Evolutionary conservation across 1,140 invertebrate genomes (phyloP), one percentile per base, ranked within the genome.

Genomic region (Zaprionus nigranus): DNA sequence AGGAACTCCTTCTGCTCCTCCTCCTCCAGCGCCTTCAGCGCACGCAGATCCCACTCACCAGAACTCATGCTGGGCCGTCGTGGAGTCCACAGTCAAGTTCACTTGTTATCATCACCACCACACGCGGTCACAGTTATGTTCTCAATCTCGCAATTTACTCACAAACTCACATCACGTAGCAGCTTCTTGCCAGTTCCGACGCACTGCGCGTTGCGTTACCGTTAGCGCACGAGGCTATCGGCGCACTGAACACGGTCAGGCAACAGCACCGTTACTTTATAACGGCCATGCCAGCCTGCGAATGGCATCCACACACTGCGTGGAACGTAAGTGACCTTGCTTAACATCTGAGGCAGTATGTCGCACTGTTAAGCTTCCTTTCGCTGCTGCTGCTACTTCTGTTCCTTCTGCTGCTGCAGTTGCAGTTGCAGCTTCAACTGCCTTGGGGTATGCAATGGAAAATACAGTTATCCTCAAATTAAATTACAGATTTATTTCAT

Each of bases 1-100:
- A 91, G 72, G 40, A 92, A 92, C 62, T 92, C 87, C 36, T 79
- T 85, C 61, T 91, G 84, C 60, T 92, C 90, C 64, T 92, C 90
- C 56, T 92, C 88, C 68, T 92, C 92, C 34, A 92, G 88, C 79
- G 92, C 92, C 57, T 92, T 92, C 0, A 92, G 81, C 72, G 92
- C 92, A 62, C 81, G 78, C 62, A 92, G 72, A 75, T 92, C 92
- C 92, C 92, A 92, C 69, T 92, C 92, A 34, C 90, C 92, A 53
- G 91, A 92, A 51, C 90, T 82, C 92, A 92, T 92, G 17, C 34
- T 43, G 43, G 17, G 22, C 56, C n/a, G 7, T 17, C 40, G n/a
- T 46, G 7, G 40, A 17, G 40, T 46, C 40, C 40, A 46, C 75
- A 38, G 51, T 54, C 24, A 15, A 46, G 9, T 22, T 22, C 54